Evolutionary conservation across 2,888 invertebrate genomes (phyloP).

Genomic region (Lycocerus yunnanus): DNA sequence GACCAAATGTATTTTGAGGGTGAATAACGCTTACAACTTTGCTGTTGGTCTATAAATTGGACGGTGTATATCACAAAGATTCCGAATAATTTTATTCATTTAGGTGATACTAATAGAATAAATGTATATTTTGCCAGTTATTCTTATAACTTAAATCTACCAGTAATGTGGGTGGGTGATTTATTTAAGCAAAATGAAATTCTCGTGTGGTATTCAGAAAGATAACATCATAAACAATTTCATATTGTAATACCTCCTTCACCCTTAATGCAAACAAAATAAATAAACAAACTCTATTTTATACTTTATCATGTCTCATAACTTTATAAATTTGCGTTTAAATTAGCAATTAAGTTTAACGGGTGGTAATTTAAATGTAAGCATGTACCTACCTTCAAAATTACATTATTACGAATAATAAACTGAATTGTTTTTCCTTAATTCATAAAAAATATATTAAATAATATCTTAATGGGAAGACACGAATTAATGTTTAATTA

Average conservation of each 20-base stretch:
- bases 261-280: not conserved
- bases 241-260: not conserved
- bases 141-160: not conserved
- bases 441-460: not conserved
- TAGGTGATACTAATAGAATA: not conserved
- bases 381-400: not conserved
- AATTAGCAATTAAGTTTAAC: not conserved
- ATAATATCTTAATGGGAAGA: not conserved
- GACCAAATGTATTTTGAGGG: conserved; percentile 5
- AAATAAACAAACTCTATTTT: not conserved
- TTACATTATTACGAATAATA: not conserved
- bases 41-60: not conserved
- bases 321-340: not conserved
- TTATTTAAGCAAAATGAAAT: not conserved
- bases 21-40: conserved; percentile 3
- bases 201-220: not conserved
- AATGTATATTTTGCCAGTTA: not conserved
- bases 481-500: not conserved
- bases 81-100: not conserved
- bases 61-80: not conserved
- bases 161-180: not conserved
- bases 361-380: not conserved
- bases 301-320: not conserved
- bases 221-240: not conserved
- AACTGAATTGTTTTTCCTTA: not conserved